A percentile compares a stretch with the other conserved stretches of the same genome.
Evolutionary conservation across 2,113 vertebrate species (phyloP).

Genomic region (Paraplagusia blochii): DNA sequence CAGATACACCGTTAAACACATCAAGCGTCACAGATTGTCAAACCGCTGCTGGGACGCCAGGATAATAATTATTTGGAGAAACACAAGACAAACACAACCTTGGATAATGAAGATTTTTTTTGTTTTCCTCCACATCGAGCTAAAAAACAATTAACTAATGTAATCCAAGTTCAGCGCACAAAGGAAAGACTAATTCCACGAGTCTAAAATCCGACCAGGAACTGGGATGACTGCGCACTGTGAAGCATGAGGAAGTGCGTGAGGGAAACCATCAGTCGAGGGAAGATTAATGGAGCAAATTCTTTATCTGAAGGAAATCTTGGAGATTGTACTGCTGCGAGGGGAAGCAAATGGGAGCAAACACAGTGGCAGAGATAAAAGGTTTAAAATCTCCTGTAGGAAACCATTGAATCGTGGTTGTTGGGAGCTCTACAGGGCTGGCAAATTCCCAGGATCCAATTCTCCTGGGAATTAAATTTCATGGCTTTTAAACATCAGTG

Average conservation of each 20-base stretch:
- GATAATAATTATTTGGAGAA: background rate
- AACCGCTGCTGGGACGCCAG: background rate
- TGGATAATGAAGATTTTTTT: slow-evolving; percentile 1
- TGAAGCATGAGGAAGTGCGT: slow-evolving; percentile 24
- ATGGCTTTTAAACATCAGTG: slow-evolving; percentile 70
- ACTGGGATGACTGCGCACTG: slow-evolving; percentile 39
- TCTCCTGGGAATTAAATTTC: slow-evolving; percentile 65
- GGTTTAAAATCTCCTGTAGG: slow-evolving; percentile 59
- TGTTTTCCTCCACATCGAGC: background rate
- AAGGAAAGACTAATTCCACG: slow-evolving; percentile 18
- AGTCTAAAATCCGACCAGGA: slow-evolving; percentile 32
- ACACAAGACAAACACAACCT: background rate
- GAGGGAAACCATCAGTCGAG: slow-evolving; percentile 35
- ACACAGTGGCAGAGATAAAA: slow-evolving; percentile 58
- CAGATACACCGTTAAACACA: too few species aligned
- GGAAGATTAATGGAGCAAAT: slow-evolving; percentile 52
- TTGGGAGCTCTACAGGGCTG: slow-evolving; percentile 39
- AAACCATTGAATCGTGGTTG: slow-evolving; percentile 32
- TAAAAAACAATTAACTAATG: slow-evolving; percentile 19
- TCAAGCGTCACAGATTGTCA: background rate
- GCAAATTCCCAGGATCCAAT: slow-evolving; percentile 57
- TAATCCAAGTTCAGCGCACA: slow-evolving; percentile 20
- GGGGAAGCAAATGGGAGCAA: slow-evolving; percentile 60
- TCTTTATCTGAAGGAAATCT: slow-evolving; percentile 57
- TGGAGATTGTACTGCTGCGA: slow-evolving; percentile 43